Evolutionary conservation across 1,140 invertebrate species (phyloP).

Genomic region (Cydia fagiglandana): DNA sequence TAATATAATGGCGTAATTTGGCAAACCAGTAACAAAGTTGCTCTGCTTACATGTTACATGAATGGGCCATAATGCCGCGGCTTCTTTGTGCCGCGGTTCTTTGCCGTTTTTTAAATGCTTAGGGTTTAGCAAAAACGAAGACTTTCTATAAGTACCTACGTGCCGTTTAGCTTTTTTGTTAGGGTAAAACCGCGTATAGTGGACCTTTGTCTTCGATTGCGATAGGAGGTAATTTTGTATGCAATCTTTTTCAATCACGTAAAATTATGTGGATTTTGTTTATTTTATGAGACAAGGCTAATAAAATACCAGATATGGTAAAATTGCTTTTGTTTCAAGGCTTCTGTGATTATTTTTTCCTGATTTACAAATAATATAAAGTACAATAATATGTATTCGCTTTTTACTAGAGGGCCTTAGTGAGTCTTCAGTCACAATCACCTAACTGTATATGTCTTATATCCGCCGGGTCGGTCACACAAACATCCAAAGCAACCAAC

Average conservation of each 20-base stretch:
- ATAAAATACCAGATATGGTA: no score
- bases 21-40: not conserved
- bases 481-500: no score
- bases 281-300: no score
- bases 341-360: no score
- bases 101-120: constrained; percentile 10
- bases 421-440: no score
- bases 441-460: no score
- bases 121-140: not conserved
- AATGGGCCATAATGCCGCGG: constrained; percentile 5
- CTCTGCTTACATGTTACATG: not conserved
- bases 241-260: not conserved
- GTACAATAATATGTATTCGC: no score
- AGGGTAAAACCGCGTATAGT: constrained; percentile 10
- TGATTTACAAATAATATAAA: no score
- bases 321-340: no score
- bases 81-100: not conserved
- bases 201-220: constrained; percentile 7
- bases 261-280: not conserved
- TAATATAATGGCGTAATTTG: constrained; percentile 5
- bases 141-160: not conserved
- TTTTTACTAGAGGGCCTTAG: no score
- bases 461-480: no score
- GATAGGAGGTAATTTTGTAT: not conserved
- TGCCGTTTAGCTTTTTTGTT: constrained; percentile 11